Evolutionary conservation across 2,113 vertebrate species (phyloP).

Genomic region (Perccottus glenii): DNA sequence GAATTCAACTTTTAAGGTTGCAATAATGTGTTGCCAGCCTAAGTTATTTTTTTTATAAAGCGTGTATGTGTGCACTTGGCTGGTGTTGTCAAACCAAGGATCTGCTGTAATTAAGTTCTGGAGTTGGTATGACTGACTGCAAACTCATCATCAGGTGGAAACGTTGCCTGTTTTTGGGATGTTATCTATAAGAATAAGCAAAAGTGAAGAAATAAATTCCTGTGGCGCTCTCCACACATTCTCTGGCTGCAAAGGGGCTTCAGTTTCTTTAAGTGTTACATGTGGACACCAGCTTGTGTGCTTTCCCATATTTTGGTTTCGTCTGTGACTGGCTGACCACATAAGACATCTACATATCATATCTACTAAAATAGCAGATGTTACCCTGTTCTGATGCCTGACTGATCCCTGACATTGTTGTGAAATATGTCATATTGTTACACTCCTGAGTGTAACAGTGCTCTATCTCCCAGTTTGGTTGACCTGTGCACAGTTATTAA

Average conservation of each 20-base stretch:
- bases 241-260: constrained; percentile 53
- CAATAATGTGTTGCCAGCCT: not conserved
- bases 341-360: too few species aligned
- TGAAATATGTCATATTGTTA: constrained; percentile 51
- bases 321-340: too few species aligned
- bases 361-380: not conserved
- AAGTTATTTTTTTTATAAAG: not conserved
- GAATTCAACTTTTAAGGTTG: too few species aligned
- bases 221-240: constrained; percentile 55
- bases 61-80: not conserved
- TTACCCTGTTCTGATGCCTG: not conserved
- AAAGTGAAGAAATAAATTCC: constrained; percentile 65
- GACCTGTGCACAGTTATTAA: constrained; percentile 66
- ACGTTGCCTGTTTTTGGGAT: constrained; percentile 73
- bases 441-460: constrained; percentile 38
- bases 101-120: constrained; percentile 32
- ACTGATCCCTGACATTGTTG: not conserved
- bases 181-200: constrained; percentile 56
- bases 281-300: constrained; percentile 42
- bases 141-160: constrained; percentile 55
- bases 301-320: not conserved
- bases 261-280: constrained; percentile 17
- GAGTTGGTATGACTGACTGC: constrained; percentile 26
- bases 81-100: constrained; percentile 14
- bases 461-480: constrained; percentile 33